These are phyloP conservation scores for Apodemus sylvaticus DNA, from an alignment of 2,113 vertebrate species.

Conservation along the genomic window DNA sequence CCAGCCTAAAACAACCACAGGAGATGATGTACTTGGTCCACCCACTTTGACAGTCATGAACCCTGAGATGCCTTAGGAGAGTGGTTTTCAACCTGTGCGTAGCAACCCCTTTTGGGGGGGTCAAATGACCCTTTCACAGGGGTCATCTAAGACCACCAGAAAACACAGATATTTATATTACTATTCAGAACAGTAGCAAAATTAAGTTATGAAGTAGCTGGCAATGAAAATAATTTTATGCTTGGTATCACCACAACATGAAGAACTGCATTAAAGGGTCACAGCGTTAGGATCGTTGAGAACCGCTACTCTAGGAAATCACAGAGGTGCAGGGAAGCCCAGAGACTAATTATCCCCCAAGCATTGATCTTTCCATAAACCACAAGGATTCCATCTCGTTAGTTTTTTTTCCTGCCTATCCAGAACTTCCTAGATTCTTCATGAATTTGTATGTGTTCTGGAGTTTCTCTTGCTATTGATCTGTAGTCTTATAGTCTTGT, in stretches of 20 bases:
- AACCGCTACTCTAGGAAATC: neutral
- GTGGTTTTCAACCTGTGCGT: neutral
- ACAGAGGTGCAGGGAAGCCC: accelerated
- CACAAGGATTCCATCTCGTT: neutral
- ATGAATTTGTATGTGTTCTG: neutral
- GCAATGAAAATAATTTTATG: neutral
- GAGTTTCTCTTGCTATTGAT: neutral
- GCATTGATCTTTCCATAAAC: neutral
- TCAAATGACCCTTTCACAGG: neutral
- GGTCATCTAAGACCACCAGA: neutral
- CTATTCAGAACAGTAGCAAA: neutral
- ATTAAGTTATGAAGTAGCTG: neutral
- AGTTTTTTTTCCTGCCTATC: neutral
- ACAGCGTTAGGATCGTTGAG: neutral
- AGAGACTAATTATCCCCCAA: neutral
- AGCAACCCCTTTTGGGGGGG: neutral
- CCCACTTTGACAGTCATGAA: neutral
- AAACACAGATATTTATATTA: neutral
- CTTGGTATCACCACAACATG: neutral
- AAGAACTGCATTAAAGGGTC: too few relatives aligned
- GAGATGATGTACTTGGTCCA: neutral
- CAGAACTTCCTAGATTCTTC: neutral
- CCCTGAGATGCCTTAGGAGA: neutral
- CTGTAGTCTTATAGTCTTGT: neutral
- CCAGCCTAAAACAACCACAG: neutral